Conservation (phyloP, 2,797 vertebrate genomes). For the Sternotherus odoratus region DNA sequence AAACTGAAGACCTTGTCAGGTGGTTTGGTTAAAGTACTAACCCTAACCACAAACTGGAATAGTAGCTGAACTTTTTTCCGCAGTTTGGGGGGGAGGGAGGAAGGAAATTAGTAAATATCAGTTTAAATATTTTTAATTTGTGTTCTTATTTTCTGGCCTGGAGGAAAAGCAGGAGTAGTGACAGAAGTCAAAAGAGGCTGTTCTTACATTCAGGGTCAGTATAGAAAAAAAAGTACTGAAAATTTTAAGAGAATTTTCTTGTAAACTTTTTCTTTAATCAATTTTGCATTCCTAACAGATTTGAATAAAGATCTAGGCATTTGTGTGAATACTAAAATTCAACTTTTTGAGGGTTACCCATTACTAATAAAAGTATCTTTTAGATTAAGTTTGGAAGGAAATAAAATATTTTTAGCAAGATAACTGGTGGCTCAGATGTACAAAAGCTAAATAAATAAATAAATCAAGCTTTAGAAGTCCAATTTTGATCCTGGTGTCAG, state of each 20-base stretch:
- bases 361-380: background rate
- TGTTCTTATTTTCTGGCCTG: background rate
- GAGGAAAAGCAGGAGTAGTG: background rate
- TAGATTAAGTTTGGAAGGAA: background rate
- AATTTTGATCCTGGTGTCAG: rapidly evolving
- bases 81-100: background rate
- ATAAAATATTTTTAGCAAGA: background rate
- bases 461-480: background rate
- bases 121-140: background rate
- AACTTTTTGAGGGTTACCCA: background rate
- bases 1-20: constrained; percentile 6
- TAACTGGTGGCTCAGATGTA: background rate
- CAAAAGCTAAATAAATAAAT: background rate
- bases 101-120: background rate
- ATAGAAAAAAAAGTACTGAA: background rate
- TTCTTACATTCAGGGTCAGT: background rate
- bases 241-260: background rate
- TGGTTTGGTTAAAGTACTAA: constrained; percentile 15
- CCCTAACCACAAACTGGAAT: background rate
- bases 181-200: background rate
- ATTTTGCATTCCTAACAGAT: background rate
- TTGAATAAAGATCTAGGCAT: background rate
- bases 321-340: background rate
- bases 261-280: background rate
- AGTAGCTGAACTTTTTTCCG: background rate